Evolutionary conservation across 2,797 vertebrate genomes (phyloP).

Genomic region (Graptemys geographica): DNA sequence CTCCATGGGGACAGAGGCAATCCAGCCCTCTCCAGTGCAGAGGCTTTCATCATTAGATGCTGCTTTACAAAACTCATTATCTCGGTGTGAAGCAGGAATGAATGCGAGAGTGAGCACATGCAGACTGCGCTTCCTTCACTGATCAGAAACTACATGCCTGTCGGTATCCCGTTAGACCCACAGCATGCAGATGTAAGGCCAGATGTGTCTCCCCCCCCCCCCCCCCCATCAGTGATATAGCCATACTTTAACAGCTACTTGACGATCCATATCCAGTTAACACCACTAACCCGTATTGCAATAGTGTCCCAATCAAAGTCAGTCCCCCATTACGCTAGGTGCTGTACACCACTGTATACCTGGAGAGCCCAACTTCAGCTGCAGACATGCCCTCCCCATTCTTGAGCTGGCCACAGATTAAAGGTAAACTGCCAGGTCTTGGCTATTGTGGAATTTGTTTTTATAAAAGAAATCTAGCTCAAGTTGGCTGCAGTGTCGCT

Average conservation of each 20-base stretch:
- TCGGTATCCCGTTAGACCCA: slow-evolving; percentile 20
- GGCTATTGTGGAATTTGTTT: slow-evolving; percentile 33
- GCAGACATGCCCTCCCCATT: slow-evolving; percentile 52
- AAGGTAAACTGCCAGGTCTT: neutral
- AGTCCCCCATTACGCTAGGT: neutral
- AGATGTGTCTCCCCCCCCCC: neutral
- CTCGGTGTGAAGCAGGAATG: neutral
- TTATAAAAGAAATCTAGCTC: slow-evolving; percentile 59
- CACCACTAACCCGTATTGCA: neutral
- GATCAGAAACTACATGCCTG: neutral
- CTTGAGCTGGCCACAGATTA: slow-evolving; percentile 19
- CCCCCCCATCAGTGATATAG: neutral
- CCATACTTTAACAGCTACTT: neutral
- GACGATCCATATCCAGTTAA: neutral
- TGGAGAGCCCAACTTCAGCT: neutral
- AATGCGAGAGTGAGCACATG: accelerated
- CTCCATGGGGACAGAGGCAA: neutral
- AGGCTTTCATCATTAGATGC: accelerated
- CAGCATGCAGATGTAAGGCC: neutral
- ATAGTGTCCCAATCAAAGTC: neutral
- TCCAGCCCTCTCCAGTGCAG: accelerated
- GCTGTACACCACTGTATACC: neutral
- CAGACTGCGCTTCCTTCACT: accelerated
- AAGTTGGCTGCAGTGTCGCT: neutral
- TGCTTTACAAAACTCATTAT: neutral